Evolutionary conservation across 2,113 vertebrate genomes (phyloP).

Genomic region (Elephantulus edwardii): DNA sequence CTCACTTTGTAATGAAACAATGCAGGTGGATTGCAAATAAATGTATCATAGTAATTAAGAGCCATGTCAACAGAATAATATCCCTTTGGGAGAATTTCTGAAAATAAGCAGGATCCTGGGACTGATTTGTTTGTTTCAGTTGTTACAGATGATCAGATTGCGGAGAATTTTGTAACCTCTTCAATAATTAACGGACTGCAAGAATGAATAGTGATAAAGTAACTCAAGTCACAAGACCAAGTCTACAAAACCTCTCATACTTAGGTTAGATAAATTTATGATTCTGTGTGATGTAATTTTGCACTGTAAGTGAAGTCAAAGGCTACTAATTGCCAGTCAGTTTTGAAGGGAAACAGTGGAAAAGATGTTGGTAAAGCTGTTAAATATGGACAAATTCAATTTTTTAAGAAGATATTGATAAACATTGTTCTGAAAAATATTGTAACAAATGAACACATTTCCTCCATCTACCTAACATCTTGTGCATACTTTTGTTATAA

Average conservation of each 20-base stretch:
- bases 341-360: background rate
- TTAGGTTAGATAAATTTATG: slow-evolving; percentile 3
- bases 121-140: slow-evolving; percentile 48
- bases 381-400: background rate
- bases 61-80: slow-evolving; percentile 10
- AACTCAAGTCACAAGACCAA: background rate
- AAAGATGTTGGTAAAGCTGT: background rate
- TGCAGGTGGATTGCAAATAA: background rate
- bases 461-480: background rate
- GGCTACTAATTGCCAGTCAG: background rate
- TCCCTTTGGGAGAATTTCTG: background rate
- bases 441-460: background rate
- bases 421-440: slow-evolving; percentile 8
- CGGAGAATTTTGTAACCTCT: slow-evolving; percentile 45
- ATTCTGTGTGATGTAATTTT: background rate
- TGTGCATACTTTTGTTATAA: background rate
- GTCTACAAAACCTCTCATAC: slow-evolving; percentile 4
- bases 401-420: background rate
- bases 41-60: slow-evolving; percentile 24
- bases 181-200: slow-evolving; percentile 59
- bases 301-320: background rate
- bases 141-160: slow-evolving; percentile 48
- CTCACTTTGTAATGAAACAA: slow-evolving; percentile 28
- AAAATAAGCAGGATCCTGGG: slow-evolving; percentile 52
- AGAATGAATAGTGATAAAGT: background rate